Percentiles rank a stretch among this genome's conserved stretches.
phyloP scores from a whole-genome alignment of 2,888 invertebrate genomes.

The Drosophila borborema region DNA sequence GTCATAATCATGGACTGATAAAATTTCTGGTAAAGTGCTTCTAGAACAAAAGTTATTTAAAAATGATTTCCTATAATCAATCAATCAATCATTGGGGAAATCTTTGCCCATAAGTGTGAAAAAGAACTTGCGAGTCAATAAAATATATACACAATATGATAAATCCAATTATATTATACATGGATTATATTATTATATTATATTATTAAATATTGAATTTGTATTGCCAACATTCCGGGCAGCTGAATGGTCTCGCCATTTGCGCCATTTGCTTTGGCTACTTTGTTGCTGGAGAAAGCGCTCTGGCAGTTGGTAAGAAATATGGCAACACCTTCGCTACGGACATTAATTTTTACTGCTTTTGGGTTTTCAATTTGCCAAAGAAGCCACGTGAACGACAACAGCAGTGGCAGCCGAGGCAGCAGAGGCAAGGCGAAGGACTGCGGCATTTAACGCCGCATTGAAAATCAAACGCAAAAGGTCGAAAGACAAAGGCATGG shows the following conservation, averaged over 20 bases:
- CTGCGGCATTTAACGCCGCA: slow-evolving; percentile 70
- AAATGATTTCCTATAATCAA: neutral
- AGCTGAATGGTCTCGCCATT: neutral
- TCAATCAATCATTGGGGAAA: neutral
- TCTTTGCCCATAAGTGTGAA: neutral
- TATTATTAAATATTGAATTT: slow-evolving; percentile 3
- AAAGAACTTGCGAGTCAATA: no score
- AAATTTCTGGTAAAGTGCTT: neutral
- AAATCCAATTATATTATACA: neutral
- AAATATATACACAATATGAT: neutral
- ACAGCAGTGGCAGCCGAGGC: neutral
- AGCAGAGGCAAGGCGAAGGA: slow-evolving; percentile 12
- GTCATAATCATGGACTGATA: neutral
- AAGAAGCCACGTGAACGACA: slow-evolving; percentile 63
- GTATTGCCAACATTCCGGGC: neutral
- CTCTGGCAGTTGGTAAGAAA: slow-evolving; percentile 40
- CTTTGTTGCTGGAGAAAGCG: slow-evolving; percentile 12
- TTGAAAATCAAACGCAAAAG: slow-evolving; percentile 74
- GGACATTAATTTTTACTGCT: slow-evolving; percentile 75
- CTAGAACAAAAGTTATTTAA: neutral
- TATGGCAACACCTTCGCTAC: slow-evolving; percentile 74
- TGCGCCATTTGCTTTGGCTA: neutral
- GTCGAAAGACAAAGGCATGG: slow-evolving; percentile 60
- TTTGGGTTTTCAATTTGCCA: slow-evolving; percentile 74
- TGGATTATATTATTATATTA: no score